Conservation (phyloP, 2,113 vertebrate genomes). For the Myotis brandtii region DNA sequence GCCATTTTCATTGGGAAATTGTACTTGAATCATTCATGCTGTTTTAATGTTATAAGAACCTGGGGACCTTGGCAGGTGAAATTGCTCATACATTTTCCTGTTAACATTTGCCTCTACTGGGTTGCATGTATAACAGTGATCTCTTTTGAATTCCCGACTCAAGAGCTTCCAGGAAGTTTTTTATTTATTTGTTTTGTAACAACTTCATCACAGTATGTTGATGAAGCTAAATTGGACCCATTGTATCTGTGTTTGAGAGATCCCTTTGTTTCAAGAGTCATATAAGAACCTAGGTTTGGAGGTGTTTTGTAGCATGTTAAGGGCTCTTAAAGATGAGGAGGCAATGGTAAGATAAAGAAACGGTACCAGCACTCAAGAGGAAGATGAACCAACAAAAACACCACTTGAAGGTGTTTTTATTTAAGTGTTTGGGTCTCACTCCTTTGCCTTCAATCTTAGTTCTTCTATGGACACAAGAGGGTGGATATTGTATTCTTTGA, state of each 20-base stretch:
- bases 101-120: not conserved
- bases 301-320: not conserved
- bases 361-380: not conserved
- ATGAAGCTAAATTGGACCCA: not conserved
- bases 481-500: not conserved
- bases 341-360: not conserved
- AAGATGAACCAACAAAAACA: not conserved
- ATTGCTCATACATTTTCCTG: not conserved
- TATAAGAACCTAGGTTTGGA: not conserved
- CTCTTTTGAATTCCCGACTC: not conserved
- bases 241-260: not conserved
- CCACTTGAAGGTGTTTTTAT: not conserved
- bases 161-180: not conserved
- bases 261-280: not conserved
- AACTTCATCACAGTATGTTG: not conserved
- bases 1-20: not conserved
- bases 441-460: not conserved
- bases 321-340: not conserved
- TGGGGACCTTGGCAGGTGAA: accelerated
- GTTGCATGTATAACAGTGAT: not conserved
- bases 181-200: not conserved
- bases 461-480: not conserved
- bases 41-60: not conserved
- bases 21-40: not conserved
- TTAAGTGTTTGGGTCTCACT: not conserved